Base-by-base conservation (phyloP, 2,888 invertebrate genomes). In the Stenichneumon culpator region DNA sequence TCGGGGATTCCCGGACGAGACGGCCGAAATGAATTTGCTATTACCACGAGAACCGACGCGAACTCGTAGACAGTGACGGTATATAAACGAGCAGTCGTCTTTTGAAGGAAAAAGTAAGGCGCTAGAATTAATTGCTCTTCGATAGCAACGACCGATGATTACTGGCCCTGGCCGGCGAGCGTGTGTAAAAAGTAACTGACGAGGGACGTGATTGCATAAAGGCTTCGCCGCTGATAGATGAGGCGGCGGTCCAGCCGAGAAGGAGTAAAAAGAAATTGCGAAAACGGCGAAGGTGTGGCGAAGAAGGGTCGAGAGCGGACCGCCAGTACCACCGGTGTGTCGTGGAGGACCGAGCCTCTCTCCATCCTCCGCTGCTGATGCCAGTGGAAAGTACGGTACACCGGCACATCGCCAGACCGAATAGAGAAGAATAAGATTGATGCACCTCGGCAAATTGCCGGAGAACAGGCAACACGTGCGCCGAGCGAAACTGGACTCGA, bases 351-450 rank as follows among this genome's bases (percentile, higher is more conserved):
- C 63, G 47, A 25, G 65, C 50, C 36, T 57, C 67, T 52, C 60
- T 36, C 36, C 75, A 50, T 57, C 65, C 65, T 73, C 28, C 25
- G 52, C 36, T 19, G 44, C 22, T 70, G 9, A 28, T 67, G 65
- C 79, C 47, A 36, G 54, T 22, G 47, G 67, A 22, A 57, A 68
- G 44, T 47, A 69, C 36, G 44, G 47, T 69, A 47, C 54, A 60
- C 69, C 25, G 69, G 60, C 73, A 57, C 54, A 47, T 47, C 79
- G 73, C 82, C 70, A 47, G 86, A 79, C 82, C 88, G 89, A 91
- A 89, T 88, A 88, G 89, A 89, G 88, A 88, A 88, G 89, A 89
- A 91, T 90, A 91, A 91, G 91, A 91, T 91, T 90, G 91, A 91
- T 91, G 91, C 87, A 85, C 85, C 69, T 79, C 89, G 87, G 90